phyloP scores from a whole-genome alignment of 2,888 invertebrate genomes.

The Amblyteles armatorius region DNA sequence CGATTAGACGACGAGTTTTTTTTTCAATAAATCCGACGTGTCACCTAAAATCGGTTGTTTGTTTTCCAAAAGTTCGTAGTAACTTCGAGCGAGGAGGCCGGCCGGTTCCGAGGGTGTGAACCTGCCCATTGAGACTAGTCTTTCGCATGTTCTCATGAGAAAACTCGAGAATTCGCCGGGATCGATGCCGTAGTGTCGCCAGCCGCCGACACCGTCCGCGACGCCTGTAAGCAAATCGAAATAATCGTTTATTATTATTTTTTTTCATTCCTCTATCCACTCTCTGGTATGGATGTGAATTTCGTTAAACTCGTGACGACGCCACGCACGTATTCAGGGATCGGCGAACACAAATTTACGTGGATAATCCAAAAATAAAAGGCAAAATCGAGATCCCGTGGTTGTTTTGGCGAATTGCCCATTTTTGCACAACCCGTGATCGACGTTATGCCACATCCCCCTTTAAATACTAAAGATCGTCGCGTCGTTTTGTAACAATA shows the following conservation, averaged over 20 bases:
- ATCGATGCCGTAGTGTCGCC: constrained; percentile 99
- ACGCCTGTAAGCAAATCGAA: constrained; percentile 90
- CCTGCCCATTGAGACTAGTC: constrained; percentile 94
- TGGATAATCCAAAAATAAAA: constrained; percentile 60
- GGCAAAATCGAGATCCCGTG: constrained; percentile 42
- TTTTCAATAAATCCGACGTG: neutral
- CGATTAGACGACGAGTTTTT: neutral
- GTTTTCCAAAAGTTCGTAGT: constrained; percentile 95
- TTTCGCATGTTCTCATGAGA: constrained; percentile 97
- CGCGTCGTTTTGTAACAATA: neutral
- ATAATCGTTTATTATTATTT: constrained; percentile 18
- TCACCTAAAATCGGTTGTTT: constrained; percentile 96
- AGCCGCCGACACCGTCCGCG: constrained; percentile 99
- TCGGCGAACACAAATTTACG: constrained; percentile 33
- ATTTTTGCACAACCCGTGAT: constrained; percentile 67
- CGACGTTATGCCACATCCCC: constrained; percentile 69
- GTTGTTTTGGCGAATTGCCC: constrained; percentile 69
- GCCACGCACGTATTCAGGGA: neutral
- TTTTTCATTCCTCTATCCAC: neutral
- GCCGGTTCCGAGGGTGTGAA: constrained; percentile 95
- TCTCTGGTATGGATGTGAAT: neutral
- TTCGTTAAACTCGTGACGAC: constrained; percentile 38
- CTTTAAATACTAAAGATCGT: neutral
- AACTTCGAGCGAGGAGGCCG: constrained; percentile 95
- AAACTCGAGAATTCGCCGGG: constrained; percentile 98